Percentiles rank a stretch among this genome's conserved stretches.
These are phyloP conservation scores for Myrmecophaga tridactyla DNA, from an alignment of 2,113 vertebrate genomes.

Conservation along the genomic window DNA sequence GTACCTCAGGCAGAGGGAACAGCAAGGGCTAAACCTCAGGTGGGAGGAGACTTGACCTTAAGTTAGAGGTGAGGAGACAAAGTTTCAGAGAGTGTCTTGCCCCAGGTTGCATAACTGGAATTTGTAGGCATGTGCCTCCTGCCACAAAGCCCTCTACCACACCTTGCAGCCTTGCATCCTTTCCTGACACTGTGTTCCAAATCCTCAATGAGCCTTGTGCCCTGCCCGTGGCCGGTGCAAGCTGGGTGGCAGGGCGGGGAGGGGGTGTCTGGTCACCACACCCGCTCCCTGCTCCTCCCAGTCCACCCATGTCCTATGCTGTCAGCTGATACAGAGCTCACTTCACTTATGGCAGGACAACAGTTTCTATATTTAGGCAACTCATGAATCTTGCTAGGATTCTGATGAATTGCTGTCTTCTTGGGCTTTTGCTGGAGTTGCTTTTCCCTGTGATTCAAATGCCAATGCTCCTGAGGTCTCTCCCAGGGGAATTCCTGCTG, in stretches of 20 bases:
- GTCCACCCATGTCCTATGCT: neutral
- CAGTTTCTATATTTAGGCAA: conserved; percentile 45
- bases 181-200: neutral
- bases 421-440: neutral
- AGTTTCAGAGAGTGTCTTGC: neutral
- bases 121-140: fast-evolving
- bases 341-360: neutral
- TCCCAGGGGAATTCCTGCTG: neutral
- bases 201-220: neutral
- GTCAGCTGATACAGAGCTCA: neutral
- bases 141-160: fast-evolving
- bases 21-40: neutral
- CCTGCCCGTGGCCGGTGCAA: too few relatives aligned
- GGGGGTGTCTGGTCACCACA: neutral
- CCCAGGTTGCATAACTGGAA: neutral
- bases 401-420: conserved; percentile 22
- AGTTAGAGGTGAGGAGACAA: neutral
- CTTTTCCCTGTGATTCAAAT: neutral
- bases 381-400: neutral
- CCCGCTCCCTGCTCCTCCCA: neutral
- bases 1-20: neutral
- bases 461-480: neutral
- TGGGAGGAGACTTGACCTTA: neutral
- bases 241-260: too few relatives aligned
- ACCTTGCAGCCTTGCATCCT: neutral